phyloP scores from a whole-genome alignment of 2,113 vertebrate genomes.

The Formicarius rufipectus region DNA sequence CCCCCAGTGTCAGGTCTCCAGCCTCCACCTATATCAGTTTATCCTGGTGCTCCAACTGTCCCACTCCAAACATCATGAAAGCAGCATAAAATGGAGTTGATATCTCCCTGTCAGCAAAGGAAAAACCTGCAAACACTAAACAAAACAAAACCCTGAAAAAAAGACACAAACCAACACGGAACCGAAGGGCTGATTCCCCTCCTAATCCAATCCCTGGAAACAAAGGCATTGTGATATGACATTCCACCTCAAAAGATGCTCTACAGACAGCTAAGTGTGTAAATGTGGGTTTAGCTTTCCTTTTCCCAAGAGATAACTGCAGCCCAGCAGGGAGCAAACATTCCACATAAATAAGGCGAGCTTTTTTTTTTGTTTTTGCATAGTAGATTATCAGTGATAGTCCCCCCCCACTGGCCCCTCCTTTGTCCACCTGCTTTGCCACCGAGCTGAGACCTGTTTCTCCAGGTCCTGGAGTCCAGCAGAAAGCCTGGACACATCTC shows the following conservation, averaged over 20 bases:
- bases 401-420: slow-evolving; percentile 55
- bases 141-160: neutral
- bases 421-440: slow-evolving; percentile 56
- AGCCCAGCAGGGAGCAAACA: slow-evolving; percentile 52
- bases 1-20: neutral
- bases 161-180: neutral
- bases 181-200: neutral
- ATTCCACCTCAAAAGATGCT: slow-evolving; percentile 11
- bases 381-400: slow-evolving; percentile 75
- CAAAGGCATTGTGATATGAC: neutral
- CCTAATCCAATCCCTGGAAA: neutral
- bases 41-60: neutral
- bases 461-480: neutral
- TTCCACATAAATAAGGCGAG: slow-evolving; percentile 77
- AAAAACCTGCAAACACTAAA: neutral
- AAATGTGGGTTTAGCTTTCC: slow-evolving; percentile 46
- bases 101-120: slow-evolving; percentile 30
- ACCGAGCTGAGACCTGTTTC: slow-evolving; percentile 54
- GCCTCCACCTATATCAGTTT: neutral
- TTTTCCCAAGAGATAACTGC: slow-evolving; percentile 5
- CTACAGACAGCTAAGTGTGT: slow-evolving; percentile 33
- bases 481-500: neutral
- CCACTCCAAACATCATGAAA: neutral
- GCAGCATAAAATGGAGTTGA: slow-evolving; percentile 46
- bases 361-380: slow-evolving; percentile 75